A percentile compares a stretch with the other conserved stretches of the same genome.
phyloP scores from a whole-genome alignment of 1,140 invertebrate species.

The Popillia japonica region DNA sequence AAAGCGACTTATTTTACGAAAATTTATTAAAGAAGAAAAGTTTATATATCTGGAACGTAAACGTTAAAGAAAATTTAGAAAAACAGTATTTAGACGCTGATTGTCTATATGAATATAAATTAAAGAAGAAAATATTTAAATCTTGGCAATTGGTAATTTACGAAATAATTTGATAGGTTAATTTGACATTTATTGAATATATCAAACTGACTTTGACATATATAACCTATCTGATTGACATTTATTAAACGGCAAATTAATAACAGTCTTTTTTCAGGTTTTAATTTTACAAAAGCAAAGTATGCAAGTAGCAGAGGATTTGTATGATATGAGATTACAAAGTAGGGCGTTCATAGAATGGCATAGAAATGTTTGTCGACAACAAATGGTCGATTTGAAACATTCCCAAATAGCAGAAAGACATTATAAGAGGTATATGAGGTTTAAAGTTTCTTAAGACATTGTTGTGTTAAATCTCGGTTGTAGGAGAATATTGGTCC shows the following conservation, averaged over 20 bases:
- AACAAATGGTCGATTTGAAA: constrained; percentile 61
- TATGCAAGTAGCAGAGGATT: constrained; percentile 69
- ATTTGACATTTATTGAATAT: neutral
- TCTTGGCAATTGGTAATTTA: constrained; percentile 43
- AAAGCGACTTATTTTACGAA: constrained; percentile 58
- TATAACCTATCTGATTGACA: neutral
- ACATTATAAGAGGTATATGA: constrained; percentile 65
- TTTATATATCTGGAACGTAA: constrained; percentile 60
- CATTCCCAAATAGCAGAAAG: constrained; percentile 63
- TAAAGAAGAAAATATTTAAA: constrained; percentile 35
- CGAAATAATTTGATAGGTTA: neutral
- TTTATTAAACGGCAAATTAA: neutral
- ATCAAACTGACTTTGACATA: neutral
- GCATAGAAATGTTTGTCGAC: constrained; percentile 58
- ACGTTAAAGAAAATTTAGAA: constrained; percentile 58
- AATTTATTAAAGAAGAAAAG: constrained; percentile 63
- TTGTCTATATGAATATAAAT: constrained; percentile 58
- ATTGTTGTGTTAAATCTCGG: neutral
- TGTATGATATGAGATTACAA: constrained; percentile 66
- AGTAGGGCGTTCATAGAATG: constrained; percentile 65
- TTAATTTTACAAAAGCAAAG: constrained; percentile 60
- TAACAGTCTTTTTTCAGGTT: neutral
- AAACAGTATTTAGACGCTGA: constrained; percentile 48
- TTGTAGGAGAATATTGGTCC: constrained; percentile 67
- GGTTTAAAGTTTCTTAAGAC: neutral